phyloP scores from a whole-genome alignment of 2,888 invertebrate species.

The Aethes cnicana region DNA sequence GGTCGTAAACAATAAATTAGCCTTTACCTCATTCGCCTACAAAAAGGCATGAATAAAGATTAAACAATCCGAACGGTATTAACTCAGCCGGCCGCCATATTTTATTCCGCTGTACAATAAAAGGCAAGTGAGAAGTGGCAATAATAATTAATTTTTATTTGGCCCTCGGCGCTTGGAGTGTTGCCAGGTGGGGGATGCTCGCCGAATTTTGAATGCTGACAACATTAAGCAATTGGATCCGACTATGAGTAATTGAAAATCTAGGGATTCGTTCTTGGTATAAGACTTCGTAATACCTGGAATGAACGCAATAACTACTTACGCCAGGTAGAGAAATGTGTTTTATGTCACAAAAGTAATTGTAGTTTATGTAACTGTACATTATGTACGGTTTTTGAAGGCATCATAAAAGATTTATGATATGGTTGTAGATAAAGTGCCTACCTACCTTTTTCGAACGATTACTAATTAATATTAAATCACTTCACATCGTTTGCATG shows the following conservation, averaged over 20 bases:
- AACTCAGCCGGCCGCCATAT: constrained; percentile 25
- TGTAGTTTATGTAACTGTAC: no score
- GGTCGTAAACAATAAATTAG: constrained; percentile 25
- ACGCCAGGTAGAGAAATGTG: no score
- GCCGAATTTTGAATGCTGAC: constrained; percentile 36
- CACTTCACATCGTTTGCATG: no score
- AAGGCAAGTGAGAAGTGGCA: constrained; percentile 34
- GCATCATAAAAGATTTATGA: no score
- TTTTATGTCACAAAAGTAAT: no score
- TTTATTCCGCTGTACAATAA: constrained; percentile 34
- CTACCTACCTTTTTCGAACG: no score
- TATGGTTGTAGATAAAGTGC: no score
- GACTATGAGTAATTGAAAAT: background rate
- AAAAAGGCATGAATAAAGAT: constrained; percentile 30
- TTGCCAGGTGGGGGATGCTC: constrained; percentile 37
- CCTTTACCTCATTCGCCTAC: constrained; percentile 19
- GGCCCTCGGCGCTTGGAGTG: constrained; percentile 36
- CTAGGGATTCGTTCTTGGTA: no score
- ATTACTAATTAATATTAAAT: no score
- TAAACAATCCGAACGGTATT: constrained; percentile 26
- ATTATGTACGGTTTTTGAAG: no score
- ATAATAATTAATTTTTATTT: constrained; percentile 43
- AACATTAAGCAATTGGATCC: constrained; percentile 32
- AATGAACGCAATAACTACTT: no score
- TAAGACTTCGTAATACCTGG: no score